phyloP scores from a whole-genome alignment of 2,113 vertebrate genomes.

The Oncorhynchus keta region DNA sequence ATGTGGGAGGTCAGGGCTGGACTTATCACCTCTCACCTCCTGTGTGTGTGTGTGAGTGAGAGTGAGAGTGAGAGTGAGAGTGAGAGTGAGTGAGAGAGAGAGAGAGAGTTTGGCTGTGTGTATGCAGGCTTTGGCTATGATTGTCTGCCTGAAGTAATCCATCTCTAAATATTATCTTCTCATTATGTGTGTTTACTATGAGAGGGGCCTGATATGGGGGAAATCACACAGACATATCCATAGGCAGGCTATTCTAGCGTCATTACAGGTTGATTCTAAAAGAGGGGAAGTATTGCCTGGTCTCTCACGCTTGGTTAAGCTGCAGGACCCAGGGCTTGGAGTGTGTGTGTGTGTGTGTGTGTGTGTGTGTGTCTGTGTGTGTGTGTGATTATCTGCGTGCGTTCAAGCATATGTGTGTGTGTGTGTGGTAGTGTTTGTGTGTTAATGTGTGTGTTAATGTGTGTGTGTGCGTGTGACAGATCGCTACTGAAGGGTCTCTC shows the following conservation, averaged over 20 bases:
- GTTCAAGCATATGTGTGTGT: constrained; percentile 17
- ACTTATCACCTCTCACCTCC: background rate
- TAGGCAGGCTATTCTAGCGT: constrained; percentile 71
- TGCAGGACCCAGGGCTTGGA: constrained; percentile 62
- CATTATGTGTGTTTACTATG: constrained; percentile 1
- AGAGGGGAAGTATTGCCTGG: constrained; percentile 72
- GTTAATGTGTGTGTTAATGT: background rate
- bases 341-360: constrained; percentile 21
- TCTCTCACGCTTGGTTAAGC: constrained; percentile 74
- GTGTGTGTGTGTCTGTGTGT: constrained; percentile 25
- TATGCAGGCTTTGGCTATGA: no score
- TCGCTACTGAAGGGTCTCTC: no score
- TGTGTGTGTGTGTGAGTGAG: no score
- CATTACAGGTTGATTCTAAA: constrained; percentile 72
- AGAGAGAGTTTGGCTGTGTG: no score
- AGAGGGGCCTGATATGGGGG: constrained; percentile 20
- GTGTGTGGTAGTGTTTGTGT: background rate
- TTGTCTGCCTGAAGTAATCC: no score
- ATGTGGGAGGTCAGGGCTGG: background rate
- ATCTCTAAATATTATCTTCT: background rate
- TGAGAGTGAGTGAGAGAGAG: background rate
- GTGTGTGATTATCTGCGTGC: constrained; percentile 3
- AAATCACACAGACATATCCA: constrained; percentile 19
- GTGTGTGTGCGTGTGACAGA: no score
- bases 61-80: background rate